Evolutionary conservation across 1,140 invertebrate species (phyloP), one percentile per base, ranked within the genome.

Genomic region (Elysia chlorotica): DNA sequence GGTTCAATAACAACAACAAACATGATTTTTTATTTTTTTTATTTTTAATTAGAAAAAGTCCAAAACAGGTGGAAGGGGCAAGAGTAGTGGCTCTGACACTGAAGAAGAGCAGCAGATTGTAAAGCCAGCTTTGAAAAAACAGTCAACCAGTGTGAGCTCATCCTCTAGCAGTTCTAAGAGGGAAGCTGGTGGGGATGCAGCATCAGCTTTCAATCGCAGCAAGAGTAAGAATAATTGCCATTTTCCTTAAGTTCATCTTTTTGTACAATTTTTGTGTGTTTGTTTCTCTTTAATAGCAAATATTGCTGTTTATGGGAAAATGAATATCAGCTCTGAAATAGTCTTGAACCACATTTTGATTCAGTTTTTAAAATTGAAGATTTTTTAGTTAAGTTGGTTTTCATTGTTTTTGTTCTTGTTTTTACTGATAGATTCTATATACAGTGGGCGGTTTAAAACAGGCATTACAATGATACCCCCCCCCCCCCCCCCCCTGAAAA

Each of bases 61-160:
- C n/a, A n/a, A n/a, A n/a, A n/a, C n/a, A n/a, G n/a, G n/a, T n/a
- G n/a, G n/a, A n/a, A n/a, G n/a, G n/a, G n/a, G n/a, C n/a, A n/a
- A n/a, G n/a, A n/a, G n/a, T n/a, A n/a, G n/a, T n/a, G n/a, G n/a
- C n/a, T n/a, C n/a, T n/a, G n/a, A n/a, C n/a, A n/a, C n/a, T n/a
- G 59, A 62, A 68, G 56, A 72, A 37, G 56, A 63, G 17, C 28
- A 70, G 19, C 36, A 38, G 2, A 35, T 65, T 41, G 54, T 59
- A 17, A 77, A 79, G 73, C 73, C 78, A 25, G 19, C 78, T 0
- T 66, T 82, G 28, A 76, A 73, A 66, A 83, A 80, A 78, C 79
- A 81, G 72, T 78, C 79, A 48, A 83, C 80, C 54, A 81, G 81
- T 74, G 35, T 82, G 4, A 81, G 74, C 61, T 81, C 81, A 30